Evolutionary conservation across 2,113 vertebrate genomes (phyloP).

Genomic region (Oophaga pumilio): DNA sequence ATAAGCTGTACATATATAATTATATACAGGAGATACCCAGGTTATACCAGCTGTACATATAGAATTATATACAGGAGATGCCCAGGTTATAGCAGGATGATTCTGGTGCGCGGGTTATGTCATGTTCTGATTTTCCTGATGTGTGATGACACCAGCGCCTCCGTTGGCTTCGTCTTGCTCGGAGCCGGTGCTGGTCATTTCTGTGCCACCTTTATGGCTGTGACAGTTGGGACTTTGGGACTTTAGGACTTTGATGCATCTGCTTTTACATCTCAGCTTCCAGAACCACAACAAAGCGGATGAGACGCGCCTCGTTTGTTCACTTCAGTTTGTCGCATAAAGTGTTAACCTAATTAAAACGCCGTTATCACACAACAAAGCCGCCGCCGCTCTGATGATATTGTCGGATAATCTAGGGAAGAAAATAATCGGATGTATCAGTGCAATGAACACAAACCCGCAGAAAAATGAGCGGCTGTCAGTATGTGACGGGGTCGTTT

Average conservation of each 20-base stretch:
- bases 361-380: neutral
- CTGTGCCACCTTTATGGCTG: neutral
- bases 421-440: neutral
- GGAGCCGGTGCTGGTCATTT: neutral
- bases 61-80: too few species aligned
- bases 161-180: neutral
- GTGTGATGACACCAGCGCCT: neutral
- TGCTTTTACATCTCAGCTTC: neutral
- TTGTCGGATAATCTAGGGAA: neutral
- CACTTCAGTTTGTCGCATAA: neutral
- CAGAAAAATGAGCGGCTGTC: neutral
- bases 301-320: neutral
- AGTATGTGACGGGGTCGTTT: neutral
- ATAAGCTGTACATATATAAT: neutral
- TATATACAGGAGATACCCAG: too few species aligned
- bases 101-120: neutral
- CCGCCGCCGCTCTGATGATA: neutral
- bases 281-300: neutral
- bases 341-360: conserved; percentile 22
- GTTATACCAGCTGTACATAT: neutral
- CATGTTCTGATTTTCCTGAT: neutral
- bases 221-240: neutral
- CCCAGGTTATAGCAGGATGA: neutral
- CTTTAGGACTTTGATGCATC: conserved; percentile 26
- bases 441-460: neutral